Evolutionary conservation across 2,888 invertebrate species (phyloP).

Genomic region (Diogma glabrata): DNA sequence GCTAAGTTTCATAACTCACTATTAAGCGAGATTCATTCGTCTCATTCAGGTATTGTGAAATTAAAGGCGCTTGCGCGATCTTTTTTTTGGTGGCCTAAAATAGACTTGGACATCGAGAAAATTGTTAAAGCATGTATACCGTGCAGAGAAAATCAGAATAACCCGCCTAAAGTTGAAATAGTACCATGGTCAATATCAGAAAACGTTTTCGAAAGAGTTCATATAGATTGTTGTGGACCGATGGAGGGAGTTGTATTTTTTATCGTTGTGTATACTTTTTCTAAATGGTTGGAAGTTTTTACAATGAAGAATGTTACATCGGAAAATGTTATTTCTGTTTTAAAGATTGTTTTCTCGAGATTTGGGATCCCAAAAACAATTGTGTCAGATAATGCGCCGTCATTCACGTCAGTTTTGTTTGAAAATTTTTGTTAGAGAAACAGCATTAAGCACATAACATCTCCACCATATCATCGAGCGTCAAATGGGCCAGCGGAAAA

Average conservation of each 20-base stretch:
- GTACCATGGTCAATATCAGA: no score
- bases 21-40: no score
- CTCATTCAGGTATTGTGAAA: background rate
- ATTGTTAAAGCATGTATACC: background rate
- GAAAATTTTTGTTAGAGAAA: background rate
- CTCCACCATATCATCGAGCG: no score
- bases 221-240: conserved; percentile 13
- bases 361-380: background rate
- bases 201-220: no score
- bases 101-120: background rate
- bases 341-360: background rate
- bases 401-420: background rate
- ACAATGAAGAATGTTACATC: background rate
- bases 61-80: background rate
- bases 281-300: conserved; percentile 7
- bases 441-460: no score
- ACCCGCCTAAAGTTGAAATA: no score
- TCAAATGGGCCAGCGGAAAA: no score
- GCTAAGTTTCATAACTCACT: no score
- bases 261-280: background rate
- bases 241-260: background rate
- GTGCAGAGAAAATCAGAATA: background rate
- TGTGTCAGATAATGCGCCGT: background rate
- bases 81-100: background rate
- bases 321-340: background rate